phyloP scores from a whole-genome alignment of 2,797 vertebrate genomes.

The Alectoris magna region DNA sequence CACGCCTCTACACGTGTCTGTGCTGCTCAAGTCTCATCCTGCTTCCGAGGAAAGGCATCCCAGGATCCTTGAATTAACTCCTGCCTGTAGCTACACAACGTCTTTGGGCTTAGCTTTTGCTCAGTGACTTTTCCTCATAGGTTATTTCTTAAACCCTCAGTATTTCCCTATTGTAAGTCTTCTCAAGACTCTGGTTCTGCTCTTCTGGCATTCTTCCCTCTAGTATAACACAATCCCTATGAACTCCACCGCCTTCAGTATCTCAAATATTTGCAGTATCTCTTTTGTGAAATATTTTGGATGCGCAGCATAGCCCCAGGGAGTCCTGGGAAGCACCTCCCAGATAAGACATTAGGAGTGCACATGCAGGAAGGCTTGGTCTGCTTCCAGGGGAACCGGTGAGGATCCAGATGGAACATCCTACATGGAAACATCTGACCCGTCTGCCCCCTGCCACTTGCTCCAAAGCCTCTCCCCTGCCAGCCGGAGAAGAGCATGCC shows the following conservation, averaged over 20 bases:
- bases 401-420: constrained; percentile 49
- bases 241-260: constrained; percentile 32
- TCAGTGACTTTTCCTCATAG: background rate
- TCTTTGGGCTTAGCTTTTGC: background rate
- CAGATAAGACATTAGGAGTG: constrained; percentile 7
- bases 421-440: background rate
- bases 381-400: background rate
- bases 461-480: background rate
- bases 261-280: constrained; percentile 61
- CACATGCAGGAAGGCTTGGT: background rate
- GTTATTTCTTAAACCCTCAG: background rate
- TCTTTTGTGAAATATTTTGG: constrained; percentile 42
- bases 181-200: background rate
- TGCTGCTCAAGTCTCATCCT: background rate
- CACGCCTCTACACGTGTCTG: background rate
- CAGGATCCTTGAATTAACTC: background rate
- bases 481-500: background rate
- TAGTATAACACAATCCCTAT: background rate
- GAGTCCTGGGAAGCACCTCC: constrained; percentile 53
- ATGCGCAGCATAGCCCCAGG: constrained; percentile 11
- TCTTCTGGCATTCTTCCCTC: constrained; percentile 11
- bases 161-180: background rate
- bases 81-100: background rate
- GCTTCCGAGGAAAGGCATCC: background rate
- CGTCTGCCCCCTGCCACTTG: constrained; percentile 7